phyloP scores from a whole-genome alignment of 2,888 invertebrate genomes.

The Serrognathus titanus region DNA sequence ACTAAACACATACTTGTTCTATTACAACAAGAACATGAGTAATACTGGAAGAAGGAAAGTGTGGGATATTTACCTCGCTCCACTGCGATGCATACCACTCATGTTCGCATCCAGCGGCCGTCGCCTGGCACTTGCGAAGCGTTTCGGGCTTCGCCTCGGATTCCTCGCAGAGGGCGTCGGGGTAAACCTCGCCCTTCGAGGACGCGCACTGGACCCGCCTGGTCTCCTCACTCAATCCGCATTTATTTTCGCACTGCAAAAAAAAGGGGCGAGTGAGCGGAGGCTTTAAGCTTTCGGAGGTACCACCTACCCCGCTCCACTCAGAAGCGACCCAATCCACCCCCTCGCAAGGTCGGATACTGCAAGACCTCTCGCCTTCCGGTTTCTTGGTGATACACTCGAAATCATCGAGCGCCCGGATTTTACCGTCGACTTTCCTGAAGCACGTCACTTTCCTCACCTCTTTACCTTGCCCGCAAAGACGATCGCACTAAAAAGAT shows the following conservation, averaged over 20 bases:
- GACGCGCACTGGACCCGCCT: slow-evolving; percentile 72
- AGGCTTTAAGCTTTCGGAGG: not conserved
- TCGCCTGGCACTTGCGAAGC: slow-evolving; percentile 62
- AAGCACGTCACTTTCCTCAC: slow-evolving; percentile 78
- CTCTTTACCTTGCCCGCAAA: slow-evolving; percentile 89
- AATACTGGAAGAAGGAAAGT: not conserved
- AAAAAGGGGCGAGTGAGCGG: not conserved
- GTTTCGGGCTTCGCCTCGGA: slow-evolving; percentile 61
- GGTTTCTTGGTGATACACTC: slow-evolving; percentile 71
- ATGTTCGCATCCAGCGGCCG: slow-evolving; percentile 64
- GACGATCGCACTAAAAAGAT: slow-evolving; percentile 68
- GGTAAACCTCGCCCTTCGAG: slow-evolving; percentile 63
- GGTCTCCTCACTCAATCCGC: slow-evolving; percentile 72
- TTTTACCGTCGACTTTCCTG: slow-evolving; percentile 60
- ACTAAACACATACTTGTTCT: slow-evolving; percentile 53
- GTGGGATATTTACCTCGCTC: slow-evolving; percentile 67
- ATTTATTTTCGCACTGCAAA: slow-evolving; percentile 70
- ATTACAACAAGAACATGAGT: slow-evolving; percentile 19
- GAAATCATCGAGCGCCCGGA: slow-evolving; percentile 63
- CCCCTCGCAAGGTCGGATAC: slow-evolving; percentile 80
- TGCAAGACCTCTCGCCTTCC: slow-evolving; percentile 65
- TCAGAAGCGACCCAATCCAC: slow-evolving; percentile 86
- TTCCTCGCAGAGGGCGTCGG: slow-evolving; percentile 67
- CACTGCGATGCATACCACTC: slow-evolving; percentile 91
- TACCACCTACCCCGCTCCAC: slow-evolving; percentile 78